Conservation (phyloP, 1,140 invertebrate genomes). For the Drosophila leontia region DNA sequence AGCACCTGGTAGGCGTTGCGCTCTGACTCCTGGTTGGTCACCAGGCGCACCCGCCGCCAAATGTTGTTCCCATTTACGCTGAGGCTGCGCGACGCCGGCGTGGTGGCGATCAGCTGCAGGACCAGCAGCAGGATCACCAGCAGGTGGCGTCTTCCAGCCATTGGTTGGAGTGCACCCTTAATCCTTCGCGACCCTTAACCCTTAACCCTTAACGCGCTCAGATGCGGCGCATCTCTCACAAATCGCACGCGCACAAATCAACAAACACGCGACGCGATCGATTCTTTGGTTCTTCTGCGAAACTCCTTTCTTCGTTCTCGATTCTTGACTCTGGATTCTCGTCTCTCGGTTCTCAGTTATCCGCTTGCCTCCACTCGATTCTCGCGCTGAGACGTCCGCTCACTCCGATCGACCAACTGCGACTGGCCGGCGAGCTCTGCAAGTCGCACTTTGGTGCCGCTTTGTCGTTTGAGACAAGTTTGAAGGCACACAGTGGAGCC, state of each 20-base stretch:
- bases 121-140: conserved; percentile 61
- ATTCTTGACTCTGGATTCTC: conserved; percentile 26
- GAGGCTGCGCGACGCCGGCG: conserved; percentile 64
- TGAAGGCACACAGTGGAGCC: conserved; percentile 15
- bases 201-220: conserved; percentile 37
- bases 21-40: conserved; percentile 67
- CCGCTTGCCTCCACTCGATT: conserved; percentile 16
- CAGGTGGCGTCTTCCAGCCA: conserved; percentile 69
- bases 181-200: conserved; percentile 22
- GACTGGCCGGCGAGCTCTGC: conserved; percentile 64
- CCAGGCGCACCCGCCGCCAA: conserved; percentile 70
- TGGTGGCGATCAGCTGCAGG: conserved; percentile 65
- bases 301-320: conserved; percentile 16
- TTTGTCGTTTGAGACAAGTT: conserved; percentile 71
- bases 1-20: conserved; percentile 71
- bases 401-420: conserved; percentile 65
- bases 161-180: conserved; percentile 36
- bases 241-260: conserved; percentile 30
- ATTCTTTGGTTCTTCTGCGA: conserved; percentile 1
- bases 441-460: conserved; percentile 69
- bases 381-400: conserved; percentile 70
- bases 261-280: conserved; percentile 36
- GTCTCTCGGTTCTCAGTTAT: conserved; percentile 20
- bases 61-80: conserved; percentile 68
- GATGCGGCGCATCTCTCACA: conserved; percentile 56